phyloP scores from a whole-genome alignment of 2,113 vertebrate species.

The Phalacrocorax brasilianus region DNA sequence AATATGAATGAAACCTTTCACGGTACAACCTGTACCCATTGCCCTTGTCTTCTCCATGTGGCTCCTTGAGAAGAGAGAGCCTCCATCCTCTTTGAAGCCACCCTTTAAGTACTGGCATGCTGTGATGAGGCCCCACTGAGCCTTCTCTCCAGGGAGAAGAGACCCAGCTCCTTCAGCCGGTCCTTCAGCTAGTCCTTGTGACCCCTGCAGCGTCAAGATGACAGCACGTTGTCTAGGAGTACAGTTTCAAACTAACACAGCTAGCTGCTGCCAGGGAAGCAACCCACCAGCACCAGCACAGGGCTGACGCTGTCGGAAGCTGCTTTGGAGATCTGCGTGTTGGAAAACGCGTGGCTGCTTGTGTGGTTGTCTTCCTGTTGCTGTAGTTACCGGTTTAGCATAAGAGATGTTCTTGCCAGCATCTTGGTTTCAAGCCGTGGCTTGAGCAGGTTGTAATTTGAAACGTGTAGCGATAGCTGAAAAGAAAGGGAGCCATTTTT shows the following conservation, averaged over 20 bases:
- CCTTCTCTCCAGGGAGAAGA: not conserved
- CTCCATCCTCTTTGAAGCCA: not conserved
- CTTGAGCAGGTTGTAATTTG: not conserved
- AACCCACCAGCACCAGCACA: not conserved
- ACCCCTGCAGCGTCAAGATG: rapidly evolving
- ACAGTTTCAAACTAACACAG: not conserved
- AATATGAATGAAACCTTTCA: not conserved
- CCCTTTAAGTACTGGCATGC: not conserved
- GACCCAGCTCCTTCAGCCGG: not conserved
- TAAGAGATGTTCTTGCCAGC: not conserved
- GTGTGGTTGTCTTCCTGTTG: not conserved
- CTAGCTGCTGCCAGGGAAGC: not conserved
- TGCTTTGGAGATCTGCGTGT: not conserved
- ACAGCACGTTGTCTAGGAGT: not conserved
- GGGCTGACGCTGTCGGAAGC: not conserved
- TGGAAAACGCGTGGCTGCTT: not conserved
- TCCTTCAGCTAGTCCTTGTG: not conserved
- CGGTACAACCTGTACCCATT: rapidly evolving
- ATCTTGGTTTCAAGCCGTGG: not conserved
- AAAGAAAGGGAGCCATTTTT: not conserved
- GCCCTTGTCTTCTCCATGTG: not conserved
- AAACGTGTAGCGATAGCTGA: not conserved
- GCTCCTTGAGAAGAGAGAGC: not conserved
- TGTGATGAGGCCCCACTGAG: not conserved
- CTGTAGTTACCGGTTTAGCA: not conserved